Conservation (phyloP, 1,140 invertebrate genomes). For the Leptinotarsa lineolata region DNA sequence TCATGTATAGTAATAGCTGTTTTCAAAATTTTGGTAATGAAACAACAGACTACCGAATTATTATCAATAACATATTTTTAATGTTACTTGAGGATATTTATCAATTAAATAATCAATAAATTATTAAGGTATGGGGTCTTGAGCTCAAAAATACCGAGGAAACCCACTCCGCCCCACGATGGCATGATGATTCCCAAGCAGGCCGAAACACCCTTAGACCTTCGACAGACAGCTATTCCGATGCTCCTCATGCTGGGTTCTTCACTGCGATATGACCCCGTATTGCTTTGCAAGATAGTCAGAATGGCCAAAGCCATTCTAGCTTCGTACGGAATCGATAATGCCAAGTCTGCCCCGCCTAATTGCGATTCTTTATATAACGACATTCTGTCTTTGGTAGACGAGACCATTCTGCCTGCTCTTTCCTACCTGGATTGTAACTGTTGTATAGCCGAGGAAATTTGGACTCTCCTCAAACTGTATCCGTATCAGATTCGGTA, state of each 20-base stretch:
- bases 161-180: slow-evolving; percentile 61
- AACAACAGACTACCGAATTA: background rate
- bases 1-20: too few relatives aligned
- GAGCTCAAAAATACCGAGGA: slow-evolving; percentile 69
- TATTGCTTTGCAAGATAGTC: slow-evolving; percentile 77
- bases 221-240: slow-evolving; percentile 80
- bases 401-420: slow-evolving; percentile 85
- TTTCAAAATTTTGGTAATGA: background rate
- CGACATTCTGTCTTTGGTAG: slow-evolving; percentile 84
- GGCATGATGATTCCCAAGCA: slow-evolving; percentile 66
- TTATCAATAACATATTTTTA: too few relatives aligned
- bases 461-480: slow-evolving; percentile 89
- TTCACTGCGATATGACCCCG: slow-evolving; percentile 83
- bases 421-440: slow-evolving; percentile 92
- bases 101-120: background rate
- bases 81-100: background rate
- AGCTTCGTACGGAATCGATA: slow-evolving; percentile 48
- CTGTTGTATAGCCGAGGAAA: slow-evolving; percentile 93
- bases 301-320: slow-evolving; percentile 62
- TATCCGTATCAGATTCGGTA: slow-evolving; percentile 91
- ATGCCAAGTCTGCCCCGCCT: slow-evolving; percentile 47
- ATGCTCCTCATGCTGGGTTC: slow-evolving; percentile 87
- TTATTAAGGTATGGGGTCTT: slow-evolving; percentile 69
- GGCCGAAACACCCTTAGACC: slow-evolving; percentile 69
- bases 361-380: slow-evolving; percentile 65